Percentiles rank a stretch among this genome's conserved stretches.
These are phyloP conservation scores for Sakesphorus luctuosus DNA, from an alignment of 2,113 vertebrate species.

Conservation along the genomic window DNA sequence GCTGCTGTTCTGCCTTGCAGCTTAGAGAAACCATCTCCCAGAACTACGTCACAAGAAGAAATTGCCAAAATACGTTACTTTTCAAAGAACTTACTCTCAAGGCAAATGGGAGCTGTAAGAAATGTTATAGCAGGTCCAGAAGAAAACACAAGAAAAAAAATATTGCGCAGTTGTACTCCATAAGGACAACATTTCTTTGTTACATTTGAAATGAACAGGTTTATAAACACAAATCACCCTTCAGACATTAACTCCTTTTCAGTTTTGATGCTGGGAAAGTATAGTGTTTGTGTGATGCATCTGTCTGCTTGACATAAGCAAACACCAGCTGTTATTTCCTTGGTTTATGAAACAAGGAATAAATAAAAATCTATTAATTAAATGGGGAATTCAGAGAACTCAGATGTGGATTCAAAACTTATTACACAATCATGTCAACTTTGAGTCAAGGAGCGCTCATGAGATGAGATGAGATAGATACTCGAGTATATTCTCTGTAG, in stretches of 20 bases:
- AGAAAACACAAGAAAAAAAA: neutral
- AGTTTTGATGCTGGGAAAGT: constrained; percentile 4
- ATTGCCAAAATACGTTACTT: neutral
- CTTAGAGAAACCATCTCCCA: constrained; percentile 1
- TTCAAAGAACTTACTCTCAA: neutral
- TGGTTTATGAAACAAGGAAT: neutral
- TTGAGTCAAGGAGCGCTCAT: neutral
- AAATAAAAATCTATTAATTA: constrained; percentile 24
- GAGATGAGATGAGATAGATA: neutral
- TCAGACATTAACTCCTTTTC: neutral
- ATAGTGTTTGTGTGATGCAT: neutral
- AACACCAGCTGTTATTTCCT: constrained; percentile 42
- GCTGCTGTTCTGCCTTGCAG: neutral
- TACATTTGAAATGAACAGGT: neutral
- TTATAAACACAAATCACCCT: neutral
- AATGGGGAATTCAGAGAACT: neutral
- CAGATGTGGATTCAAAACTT: constrained; percentile 12
- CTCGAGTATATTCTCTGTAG: neutral
- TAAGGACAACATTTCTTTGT: neutral
- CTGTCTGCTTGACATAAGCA: neutral
- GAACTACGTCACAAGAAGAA: neutral
- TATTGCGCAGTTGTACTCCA: neutral
- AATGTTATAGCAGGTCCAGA: neutral
- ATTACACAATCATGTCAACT: neutral
- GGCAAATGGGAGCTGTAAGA: neutral